Base-by-base conservation (phyloP, 2,888 invertebrate species). In the Alitta virens region DNA sequence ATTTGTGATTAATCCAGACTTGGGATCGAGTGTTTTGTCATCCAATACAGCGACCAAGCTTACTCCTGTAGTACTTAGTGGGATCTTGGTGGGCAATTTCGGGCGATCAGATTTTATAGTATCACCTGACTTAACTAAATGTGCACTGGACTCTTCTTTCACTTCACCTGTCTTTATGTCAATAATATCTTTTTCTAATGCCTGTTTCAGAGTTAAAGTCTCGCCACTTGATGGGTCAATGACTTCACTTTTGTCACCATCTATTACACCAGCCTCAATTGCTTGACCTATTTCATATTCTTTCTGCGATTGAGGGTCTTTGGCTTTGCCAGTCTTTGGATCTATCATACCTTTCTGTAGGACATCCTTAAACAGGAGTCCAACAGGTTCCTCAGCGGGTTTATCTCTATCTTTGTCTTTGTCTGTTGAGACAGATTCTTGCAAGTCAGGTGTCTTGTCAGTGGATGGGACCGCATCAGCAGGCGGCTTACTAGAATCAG, bases 1-100 rank as follows among this genome's bases (percentile, higher is more conserved):
- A 59, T 91, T 89, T 84, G 95, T 91, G 69, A 93, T 91, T 61
- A 71, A 71, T 2, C 79, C 76, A 51, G 59, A 51, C 38, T 26
- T 40, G 5, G 59, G 59, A 24, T 59, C 59, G 24, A 59, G 59
- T 46, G 46, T 16, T 46, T 46, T 46, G 21, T 46, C 46, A 7
- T 18, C 21, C 21, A 46, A 18, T 9, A 7, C 46, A 46, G n/a
- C n/a, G 18, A 46, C 46, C 46, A 46, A 46, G n/a, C 18, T 21
- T 38, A 27, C 27, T 12, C 54, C 54, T 16, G 27, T 54, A 27
- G 54, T 54, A 21, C 42, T 46, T 21, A 23, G 42, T 33, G 33
- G 33, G 33, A 33, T 7, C 12, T 33, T 33, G 33, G 33, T 33
- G 33, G 33, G 33, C 33, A 33, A 33, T 40, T 43, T 42, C 25